Conservation (phyloP, 2,888 invertebrate species). For the Dascillus cervinus region DNA sequence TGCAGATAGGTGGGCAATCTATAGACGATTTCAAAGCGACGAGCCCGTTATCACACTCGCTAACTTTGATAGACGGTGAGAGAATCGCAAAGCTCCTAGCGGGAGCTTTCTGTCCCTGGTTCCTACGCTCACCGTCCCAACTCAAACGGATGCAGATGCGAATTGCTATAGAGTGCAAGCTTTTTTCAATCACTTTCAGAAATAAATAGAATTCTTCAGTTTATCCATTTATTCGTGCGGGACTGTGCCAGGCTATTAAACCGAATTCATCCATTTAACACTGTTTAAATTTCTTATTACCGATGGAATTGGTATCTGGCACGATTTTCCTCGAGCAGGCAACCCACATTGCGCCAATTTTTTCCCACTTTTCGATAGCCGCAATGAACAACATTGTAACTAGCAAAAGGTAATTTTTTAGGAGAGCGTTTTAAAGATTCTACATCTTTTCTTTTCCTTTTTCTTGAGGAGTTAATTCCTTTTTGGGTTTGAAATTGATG, state of each 20-base stretch:
- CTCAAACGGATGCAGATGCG: constrained; percentile 33
- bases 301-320: too few relatives aligned
- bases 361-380: too few relatives aligned
- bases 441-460: too few relatives aligned
- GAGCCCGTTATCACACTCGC: constrained; percentile 35
- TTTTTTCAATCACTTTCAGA: constrained; percentile 32
- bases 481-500: too few relatives aligned
- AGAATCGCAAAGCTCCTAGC: constrained; percentile 2
- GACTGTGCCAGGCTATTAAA: constrained; percentile 19
- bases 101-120: constrained; percentile 8
- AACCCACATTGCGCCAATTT: too few relatives aligned
- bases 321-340: too few relatives aligned
- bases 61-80: constrained; percentile 26
- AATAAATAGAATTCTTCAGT: constrained; percentile 25
- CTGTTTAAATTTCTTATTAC: too few relatives aligned
- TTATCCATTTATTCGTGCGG: constrained; percentile 16
- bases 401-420: too few relatives aligned
- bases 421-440: too few relatives aligned
- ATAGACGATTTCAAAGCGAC: constrained; percentile 37
- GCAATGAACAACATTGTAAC: too few relatives aligned
- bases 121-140: constrained; percentile 24
- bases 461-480: too few relatives aligned
- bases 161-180: constrained; percentile 31
- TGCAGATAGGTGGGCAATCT: constrained; percentile 35
- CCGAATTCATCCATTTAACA: background rate